Conservation (phyloP, 53 echinoderm and acorn worm genomes). For the Astropecten irregularis region DNA sequence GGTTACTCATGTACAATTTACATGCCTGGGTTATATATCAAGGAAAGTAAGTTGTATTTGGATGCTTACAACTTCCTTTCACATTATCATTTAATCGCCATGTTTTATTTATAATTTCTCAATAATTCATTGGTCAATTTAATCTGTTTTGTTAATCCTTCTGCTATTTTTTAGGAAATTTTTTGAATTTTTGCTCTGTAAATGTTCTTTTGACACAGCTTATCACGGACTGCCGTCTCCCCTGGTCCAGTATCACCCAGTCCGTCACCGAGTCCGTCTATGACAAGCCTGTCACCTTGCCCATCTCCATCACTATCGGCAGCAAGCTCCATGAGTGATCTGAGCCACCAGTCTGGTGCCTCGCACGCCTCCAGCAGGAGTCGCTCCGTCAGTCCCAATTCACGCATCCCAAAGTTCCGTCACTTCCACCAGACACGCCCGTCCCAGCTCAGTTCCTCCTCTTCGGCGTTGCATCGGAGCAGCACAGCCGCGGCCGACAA, state of each 20-base stretch:
- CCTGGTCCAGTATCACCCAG: slow-evolving; percentile 59
- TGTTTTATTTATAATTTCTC: too few species aligned
- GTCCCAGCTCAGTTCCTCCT: slow-evolving; percentile 21
- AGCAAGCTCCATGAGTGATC: slow-evolving; percentile 56
- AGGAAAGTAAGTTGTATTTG: too few species aligned
- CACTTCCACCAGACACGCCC: slow-evolving; percentile 55
- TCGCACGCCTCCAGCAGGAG: slow-evolving; percentile 51
- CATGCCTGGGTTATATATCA: too few species aligned
- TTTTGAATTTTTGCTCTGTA: too few species aligned
- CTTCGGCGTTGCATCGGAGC: slow-evolving; percentile 41
- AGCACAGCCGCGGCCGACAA: not conserved
- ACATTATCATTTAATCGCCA: too few species aligned
- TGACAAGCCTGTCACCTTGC: slow-evolving; percentile 65
- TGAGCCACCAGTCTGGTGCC: slow-evolving; percentile 8
- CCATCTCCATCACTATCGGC: slow-evolving; percentile 24
- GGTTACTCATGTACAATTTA: too few species aligned
- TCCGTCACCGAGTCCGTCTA: slow-evolving; percentile 66
- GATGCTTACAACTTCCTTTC: too few species aligned
- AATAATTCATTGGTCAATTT: too few species aligned
- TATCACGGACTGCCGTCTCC: slow-evolving; percentile 34
- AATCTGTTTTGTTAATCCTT: too few species aligned
- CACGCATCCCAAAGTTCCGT: slow-evolving; percentile 75
- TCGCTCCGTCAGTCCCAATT: slow-evolving; percentile 83
- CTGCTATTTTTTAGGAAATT: too few species aligned
- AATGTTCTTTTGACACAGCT: not conserved